Percentiles rank a stretch among this genome's conserved stretches.
These are phyloP conservation scores for Verasper variegatus DNA, from an alignment of 2,113 vertebrate genomes.

Conservation along the genomic window DNA sequence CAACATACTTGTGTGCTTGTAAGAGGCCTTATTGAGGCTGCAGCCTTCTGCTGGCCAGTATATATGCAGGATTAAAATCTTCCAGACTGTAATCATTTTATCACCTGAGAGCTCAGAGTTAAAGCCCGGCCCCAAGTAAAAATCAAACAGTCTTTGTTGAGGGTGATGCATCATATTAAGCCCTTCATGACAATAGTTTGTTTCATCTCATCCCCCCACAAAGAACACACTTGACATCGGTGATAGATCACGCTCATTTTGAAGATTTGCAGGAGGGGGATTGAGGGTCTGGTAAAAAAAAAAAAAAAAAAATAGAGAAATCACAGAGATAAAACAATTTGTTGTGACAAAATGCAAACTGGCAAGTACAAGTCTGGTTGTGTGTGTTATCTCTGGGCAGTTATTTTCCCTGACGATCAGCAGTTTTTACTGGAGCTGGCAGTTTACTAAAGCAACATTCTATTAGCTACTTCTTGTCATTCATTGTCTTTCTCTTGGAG, in stretches of 20 bases:
- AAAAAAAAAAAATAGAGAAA: conserved; percentile 30
- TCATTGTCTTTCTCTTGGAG: neutral
- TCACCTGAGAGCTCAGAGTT: conserved; percentile 45
- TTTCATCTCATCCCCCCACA: conserved; percentile 48
- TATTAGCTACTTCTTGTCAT: conserved; percentile 19
- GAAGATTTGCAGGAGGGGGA: conserved; percentile 3
- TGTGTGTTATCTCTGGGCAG: conserved; percentile 26
- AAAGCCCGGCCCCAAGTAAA: conserved; percentile 37
- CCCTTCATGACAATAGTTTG: conserved; percentile 47
- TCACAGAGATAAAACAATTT: conserved; percentile 24
- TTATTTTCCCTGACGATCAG: conserved; percentile 23
- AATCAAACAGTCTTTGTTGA: conserved; percentile 60
- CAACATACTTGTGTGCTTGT: conserved; percentile 35
- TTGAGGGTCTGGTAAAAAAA: neutral
- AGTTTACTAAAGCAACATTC: conserved; percentile 30
- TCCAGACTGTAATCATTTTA: conserved; percentile 57
- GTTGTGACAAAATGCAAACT: conserved; percentile 41
- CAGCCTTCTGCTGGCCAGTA: conserved; percentile 49
- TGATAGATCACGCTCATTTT: conserved; percentile 36
- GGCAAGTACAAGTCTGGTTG: conserved; percentile 27
- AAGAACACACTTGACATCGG: conserved; percentile 52
- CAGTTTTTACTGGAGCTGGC: conserved; percentile 28
- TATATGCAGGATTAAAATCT: conserved; percentile 59
- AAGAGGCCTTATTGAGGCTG: conserved; percentile 34
- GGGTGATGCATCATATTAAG: conserved; percentile 51